Conservation (phyloP, 2,113 vertebrate genomes). For the Eudorcas thomsonii region DNA sequence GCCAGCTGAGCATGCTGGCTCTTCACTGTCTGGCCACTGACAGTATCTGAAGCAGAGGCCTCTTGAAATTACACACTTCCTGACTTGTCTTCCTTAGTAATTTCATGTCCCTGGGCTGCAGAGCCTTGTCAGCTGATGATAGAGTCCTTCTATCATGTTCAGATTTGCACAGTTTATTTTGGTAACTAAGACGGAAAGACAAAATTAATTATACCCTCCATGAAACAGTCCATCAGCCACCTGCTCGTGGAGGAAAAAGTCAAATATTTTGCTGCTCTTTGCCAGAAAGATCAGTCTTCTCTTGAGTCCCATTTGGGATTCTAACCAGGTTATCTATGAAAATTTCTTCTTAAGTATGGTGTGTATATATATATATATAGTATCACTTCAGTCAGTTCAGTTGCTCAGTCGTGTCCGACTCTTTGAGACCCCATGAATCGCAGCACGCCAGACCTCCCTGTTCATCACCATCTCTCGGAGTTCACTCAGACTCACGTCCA, state of each 20-base stretch:
- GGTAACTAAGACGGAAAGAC: constrained; percentile 57
- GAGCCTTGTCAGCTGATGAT: neutral
- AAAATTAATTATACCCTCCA: constrained; percentile 50
- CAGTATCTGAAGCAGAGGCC: neutral
- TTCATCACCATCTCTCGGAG: too few species aligned
- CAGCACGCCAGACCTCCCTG: too few species aligned
- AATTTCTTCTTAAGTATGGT: neutral
- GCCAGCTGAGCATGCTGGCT: neutral
- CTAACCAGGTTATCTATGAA: constrained; percentile 17
- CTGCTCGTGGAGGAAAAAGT: constrained; percentile 12
- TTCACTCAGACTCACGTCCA: too few species aligned
- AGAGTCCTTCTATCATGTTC: neutral
- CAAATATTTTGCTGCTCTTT: neutral
- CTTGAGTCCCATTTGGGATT: neutral
- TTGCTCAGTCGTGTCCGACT: too few species aligned
- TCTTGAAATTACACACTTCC: neutral
- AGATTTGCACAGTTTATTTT: constrained; percentile 49
- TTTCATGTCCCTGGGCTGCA: neutral
- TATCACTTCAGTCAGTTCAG: neutral
- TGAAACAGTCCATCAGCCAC: constrained; percentile 48
- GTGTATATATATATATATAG: neutral
- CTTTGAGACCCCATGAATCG: too few species aligned
- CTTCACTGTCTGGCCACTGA: neutral
- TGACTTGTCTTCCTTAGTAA: constrained; percentile 7
- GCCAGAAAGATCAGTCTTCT: constrained; percentile 30